Conservation (phyloP, 2,888 invertebrate genomes). For the Tiliacea citrago region DNA sequence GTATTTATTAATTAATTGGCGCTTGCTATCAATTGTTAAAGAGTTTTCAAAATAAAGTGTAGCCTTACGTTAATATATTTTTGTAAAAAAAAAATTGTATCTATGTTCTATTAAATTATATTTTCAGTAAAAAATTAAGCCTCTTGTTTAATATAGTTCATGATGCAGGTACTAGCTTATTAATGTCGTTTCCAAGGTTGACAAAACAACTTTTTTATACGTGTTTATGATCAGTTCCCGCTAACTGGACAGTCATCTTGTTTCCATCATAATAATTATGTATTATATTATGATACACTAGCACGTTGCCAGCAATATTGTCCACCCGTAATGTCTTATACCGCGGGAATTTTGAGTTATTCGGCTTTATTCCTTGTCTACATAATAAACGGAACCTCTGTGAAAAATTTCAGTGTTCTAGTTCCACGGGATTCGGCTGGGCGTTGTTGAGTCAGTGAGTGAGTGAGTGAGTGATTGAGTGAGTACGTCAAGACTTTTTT, state of each 20-base stretch:
- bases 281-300: not conserved
- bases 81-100: too few relatives aligned
- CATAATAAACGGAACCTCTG: not conserved
- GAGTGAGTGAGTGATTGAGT: not conserved
- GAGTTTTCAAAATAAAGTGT: too few relatives aligned
- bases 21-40: too few relatives aligned
- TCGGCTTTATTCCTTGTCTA: not conserved
- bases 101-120: too few relatives aligned
- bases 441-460: not conserved
- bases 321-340: not conserved
- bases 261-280: not conserved
- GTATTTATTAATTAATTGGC: too few relatives aligned
- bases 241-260: not conserved
- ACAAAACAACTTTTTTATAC: not conserved
- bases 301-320: not conserved
- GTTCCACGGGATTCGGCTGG: not conserved
- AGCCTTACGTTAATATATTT: too few relatives aligned
- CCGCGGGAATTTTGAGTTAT: not conserved
- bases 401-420: not conserved
- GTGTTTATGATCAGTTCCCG: not conserved
- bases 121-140: too few relatives aligned
- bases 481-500: not conserved
- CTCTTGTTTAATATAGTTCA: not conserved
- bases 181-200: not conserved
- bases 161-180: not conserved